Evolutionary conservation across 2,888 invertebrate species (phyloP), one percentile per base, ranked within the genome.

Genomic region (Carcina quercana): DNA sequence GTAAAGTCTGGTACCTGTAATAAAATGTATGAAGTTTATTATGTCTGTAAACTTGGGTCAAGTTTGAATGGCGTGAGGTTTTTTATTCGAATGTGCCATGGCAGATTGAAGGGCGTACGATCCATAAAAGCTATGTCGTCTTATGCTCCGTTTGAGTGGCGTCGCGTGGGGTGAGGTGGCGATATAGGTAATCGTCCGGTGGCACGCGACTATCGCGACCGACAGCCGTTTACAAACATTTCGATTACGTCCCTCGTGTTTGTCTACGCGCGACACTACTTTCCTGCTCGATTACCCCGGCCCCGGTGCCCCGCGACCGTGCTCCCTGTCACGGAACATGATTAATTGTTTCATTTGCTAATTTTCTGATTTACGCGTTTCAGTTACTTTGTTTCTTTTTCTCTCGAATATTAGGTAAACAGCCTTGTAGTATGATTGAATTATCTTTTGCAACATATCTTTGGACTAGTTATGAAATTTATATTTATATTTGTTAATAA

Each of bases 161-260:
- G n/a, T n/a, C n/a, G n/a, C n/a, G n/a, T 3, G 46, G 42, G 39
- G 35, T 38, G 38, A 35, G 43, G 45, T 46, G 47, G 7, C 26
- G 40, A 40, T n/a, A n/a, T 59, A 65, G 67, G 64, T 79, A 75
- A 79, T 71, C 60, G 66, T 46, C 47, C 50, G 43, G 40, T 56
- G 67, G 64, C 76, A 79, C 76, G 78, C 78, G 59, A 60, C 55
- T 40, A 42, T 46, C 42, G 46, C 56, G 67, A 72, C 71, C 56
- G 67, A 72, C 71, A 68, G 55, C 59, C 63, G 68, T 72, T 76
- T 71, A 75, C 74, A 76, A 79, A 79, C 71, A 76, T 76, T 74
- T 69, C 69, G 66, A 74, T 75, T 71, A 72, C 68, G 61, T 61
- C 72, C 70, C 70, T 67, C 63, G 63, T 72, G 70, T 76, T 74